phyloP scores from a whole-genome alignment of 2,888 invertebrate genomes.

The Harpalus rufipes region DNA sequence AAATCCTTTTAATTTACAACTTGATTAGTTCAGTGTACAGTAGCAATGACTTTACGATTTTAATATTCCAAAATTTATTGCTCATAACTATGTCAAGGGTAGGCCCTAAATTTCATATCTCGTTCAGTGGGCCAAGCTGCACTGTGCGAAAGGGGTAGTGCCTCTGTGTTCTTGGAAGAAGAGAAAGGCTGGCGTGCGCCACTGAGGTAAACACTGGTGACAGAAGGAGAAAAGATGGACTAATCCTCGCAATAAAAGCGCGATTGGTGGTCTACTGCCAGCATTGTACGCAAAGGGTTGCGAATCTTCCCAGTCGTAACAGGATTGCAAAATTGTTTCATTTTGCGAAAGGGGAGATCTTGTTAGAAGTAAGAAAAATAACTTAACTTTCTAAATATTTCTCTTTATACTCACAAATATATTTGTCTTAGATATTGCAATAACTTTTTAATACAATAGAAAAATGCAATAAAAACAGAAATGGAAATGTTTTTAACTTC shows the following conservation, averaged over 20 bases:
- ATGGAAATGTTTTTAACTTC: no score
- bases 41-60: constrained; percentile 15
- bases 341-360: background rate
- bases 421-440: no score
- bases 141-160: constrained; percentile 1
- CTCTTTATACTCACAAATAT: no score
- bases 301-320: constrained; percentile 4
- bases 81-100: constrained; percentile 16
- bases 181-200: constrained; percentile 18
- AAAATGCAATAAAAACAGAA: no score
- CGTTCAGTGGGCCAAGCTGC: constrained; percentile 43
- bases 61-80: background rate
- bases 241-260: constrained; percentile 31
- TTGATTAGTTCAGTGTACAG: constrained; percentile 18
- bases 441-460: no score
- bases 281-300: constrained; percentile 11
- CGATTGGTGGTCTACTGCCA: constrained; percentile 40
- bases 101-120: constrained; percentile 44
- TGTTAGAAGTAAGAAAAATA: background rate
- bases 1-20: constrained; percentile 23
- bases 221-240: constrained; percentile 47
- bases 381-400: background rate
- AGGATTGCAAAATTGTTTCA: constrained; percentile 6
- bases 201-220: constrained; percentile 55
- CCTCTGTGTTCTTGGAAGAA: background rate